phyloP scores from a whole-genome alignment of 1,140 invertebrate genomes.

The Penaeus chinensis region DNA sequence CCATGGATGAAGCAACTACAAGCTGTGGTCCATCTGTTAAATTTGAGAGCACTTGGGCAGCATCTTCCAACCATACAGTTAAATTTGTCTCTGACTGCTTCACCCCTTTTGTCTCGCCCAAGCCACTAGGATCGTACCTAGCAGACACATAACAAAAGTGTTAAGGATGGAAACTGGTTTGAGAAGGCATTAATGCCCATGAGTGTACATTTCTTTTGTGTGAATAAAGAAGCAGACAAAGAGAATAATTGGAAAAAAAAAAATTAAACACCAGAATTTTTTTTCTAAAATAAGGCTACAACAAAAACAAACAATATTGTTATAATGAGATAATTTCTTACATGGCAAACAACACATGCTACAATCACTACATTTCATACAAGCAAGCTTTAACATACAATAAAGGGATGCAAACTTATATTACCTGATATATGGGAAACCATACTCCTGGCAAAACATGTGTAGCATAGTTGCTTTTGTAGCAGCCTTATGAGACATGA shows the following conservation, averaged over 20 bases:
- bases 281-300: too few species aligned
- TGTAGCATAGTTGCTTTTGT: conserved; percentile 13
- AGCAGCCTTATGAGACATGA: conserved; percentile 35
- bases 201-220: too few species aligned
- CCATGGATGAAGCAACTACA: conserved; percentile 27
- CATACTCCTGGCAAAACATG: conserved; percentile 29
- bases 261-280: too few species aligned
- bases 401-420: not conserved
- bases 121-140: conserved; percentile 36
- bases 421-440: conserved; percentile 42
- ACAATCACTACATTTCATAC: not conserved
- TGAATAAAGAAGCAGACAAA: too few species aligned
- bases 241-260: too few species aligned
- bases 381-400: not conserved
- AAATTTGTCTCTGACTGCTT: not conserved
- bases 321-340: too few species aligned
- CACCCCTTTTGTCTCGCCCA: conserved; percentile 20
- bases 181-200: not conserved
- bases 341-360: not conserved
- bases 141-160: not conserved
- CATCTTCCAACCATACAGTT: conserved; percentile 25
- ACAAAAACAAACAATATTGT: too few species aligned
- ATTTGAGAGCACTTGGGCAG: conserved; percentile 16
- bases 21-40: conserved; percentile 33
- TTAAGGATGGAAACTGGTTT: not conserved